phyloP scores from a whole-genome alignment of 2,113 vertebrate species.

The Corvus moneduloides region DNA sequence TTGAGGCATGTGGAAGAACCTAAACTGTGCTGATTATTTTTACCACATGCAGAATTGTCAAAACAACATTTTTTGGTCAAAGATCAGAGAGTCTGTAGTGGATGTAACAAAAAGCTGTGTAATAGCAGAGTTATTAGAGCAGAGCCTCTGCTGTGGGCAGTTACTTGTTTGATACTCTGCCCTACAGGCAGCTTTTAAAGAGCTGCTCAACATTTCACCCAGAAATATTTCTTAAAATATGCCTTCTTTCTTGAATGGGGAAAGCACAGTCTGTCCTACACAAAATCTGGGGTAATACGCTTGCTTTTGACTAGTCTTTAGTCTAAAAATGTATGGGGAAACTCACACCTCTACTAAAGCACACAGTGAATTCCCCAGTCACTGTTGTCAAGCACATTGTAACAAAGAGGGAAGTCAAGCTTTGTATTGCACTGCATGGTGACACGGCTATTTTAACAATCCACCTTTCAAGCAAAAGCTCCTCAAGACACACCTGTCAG shows the following conservation, averaged over 20 bases:
- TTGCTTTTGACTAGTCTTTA: neutral
- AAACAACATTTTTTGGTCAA: neutral
- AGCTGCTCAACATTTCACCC: neutral
- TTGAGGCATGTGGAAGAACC: neutral
- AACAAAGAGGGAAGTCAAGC: neutral
- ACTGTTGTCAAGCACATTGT: neutral
- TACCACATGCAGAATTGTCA: neutral
- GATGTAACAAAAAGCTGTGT: neutral
- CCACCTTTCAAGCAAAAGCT: no score
- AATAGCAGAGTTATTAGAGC: neutral
- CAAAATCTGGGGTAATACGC: neutral
- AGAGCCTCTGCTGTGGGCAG: neutral
- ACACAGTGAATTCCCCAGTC: neutral
- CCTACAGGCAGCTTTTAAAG: neutral
- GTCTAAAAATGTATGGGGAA: neutral
- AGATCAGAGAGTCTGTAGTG: neutral
- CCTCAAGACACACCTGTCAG: neutral
- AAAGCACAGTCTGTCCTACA: neutral
- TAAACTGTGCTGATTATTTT: neutral
- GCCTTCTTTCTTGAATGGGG: neutral
- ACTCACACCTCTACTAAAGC: neutral
- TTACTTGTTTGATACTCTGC: neutral
- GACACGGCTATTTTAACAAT: neutral
- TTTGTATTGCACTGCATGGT: fast-evolving
- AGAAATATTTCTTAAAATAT: neutral